These are phyloP conservation scores for Eupithecia vulgata DNA, from an alignment of 2,888 invertebrate species.

Conservation along the genomic window DNA sequence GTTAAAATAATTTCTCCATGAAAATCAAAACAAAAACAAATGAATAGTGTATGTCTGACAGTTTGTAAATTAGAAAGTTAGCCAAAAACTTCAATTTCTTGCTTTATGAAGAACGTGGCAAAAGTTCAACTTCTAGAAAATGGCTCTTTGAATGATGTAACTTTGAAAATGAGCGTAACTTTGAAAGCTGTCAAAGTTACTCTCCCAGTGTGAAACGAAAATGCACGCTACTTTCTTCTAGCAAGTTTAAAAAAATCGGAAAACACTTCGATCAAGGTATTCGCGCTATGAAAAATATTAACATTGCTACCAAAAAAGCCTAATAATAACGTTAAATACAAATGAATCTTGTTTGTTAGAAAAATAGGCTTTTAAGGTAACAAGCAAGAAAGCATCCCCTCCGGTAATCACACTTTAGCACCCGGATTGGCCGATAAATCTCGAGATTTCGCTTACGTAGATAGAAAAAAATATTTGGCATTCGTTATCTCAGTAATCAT, in stretches of 20 bases:
- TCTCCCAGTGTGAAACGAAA: not conserved
- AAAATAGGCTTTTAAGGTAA: constrained; percentile 55
- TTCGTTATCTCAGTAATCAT: constrained; percentile 2
- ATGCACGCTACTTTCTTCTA: not conserved
- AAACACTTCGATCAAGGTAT: not conserved
- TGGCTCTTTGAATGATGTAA: no score
- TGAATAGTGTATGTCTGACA: not conserved
- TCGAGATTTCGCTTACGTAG: constrained; percentile 2
- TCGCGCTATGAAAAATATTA: not conserved
- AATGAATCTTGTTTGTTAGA: constrained; percentile 54
- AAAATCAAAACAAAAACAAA: not conserved
- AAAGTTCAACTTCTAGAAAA: no score
- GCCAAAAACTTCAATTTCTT: not conserved
- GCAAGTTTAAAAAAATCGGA: not conserved
- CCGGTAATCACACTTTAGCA: constrained; percentile 21
- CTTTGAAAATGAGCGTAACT: no score
- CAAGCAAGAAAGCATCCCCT: constrained; percentile 40
- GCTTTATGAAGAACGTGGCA: no score
- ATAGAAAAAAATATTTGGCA: not conserved
- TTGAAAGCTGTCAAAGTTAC: not conserved
- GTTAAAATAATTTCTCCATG: no score
- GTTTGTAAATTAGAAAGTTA: not conserved
- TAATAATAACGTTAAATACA: constrained; percentile 43
- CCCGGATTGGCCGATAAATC: constrained; percentile 13
- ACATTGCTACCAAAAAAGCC: not conserved